Percentiles rank a stretch among this genome's conserved stretches.
phyloP scores from a whole-genome alignment of 1,140 invertebrate species.

The Portunus trituberculatus region DNA sequence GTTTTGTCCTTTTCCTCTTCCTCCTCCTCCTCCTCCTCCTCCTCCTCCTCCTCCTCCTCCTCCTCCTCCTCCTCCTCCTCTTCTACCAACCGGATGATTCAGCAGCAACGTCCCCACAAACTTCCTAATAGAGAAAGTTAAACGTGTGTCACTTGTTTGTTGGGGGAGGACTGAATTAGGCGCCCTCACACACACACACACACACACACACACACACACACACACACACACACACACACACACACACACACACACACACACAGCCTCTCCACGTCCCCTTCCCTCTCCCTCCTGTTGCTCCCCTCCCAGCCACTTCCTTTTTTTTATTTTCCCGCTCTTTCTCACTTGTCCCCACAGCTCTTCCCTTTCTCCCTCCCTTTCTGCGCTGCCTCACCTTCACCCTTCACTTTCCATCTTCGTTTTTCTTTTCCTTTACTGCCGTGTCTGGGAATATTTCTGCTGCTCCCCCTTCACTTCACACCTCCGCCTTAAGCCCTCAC shows the following conservation, averaged over 20 bases:
- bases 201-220: background rate
- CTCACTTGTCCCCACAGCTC: background rate
- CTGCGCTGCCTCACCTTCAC: background rate
- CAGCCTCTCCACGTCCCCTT: background rate
- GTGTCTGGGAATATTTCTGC: no score
- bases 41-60: background rate
- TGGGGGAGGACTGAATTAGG: background rate
- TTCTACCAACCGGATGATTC: background rate
- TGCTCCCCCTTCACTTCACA: no score
- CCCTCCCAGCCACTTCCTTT: background rate
- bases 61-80: background rate
- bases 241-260: background rate
- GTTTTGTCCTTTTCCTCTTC: background rate
- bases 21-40: background rate
- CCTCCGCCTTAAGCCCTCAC: no score
- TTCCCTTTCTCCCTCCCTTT: background rate
- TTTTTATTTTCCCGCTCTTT: background rate
- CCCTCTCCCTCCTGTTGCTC: background rate
- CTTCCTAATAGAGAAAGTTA: slow-evolving; percentile 13
- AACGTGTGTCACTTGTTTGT: background rate
- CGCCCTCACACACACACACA: background rate
- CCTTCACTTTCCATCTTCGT: no score
- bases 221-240: background rate
- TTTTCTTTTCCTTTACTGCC: background rate
- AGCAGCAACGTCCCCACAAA: background rate